These are phyloP conservation scores for Ophonus ardosiacus DNA, from an alignment of 2,888 invertebrate genomes.

Conservation along the genomic window DNA sequence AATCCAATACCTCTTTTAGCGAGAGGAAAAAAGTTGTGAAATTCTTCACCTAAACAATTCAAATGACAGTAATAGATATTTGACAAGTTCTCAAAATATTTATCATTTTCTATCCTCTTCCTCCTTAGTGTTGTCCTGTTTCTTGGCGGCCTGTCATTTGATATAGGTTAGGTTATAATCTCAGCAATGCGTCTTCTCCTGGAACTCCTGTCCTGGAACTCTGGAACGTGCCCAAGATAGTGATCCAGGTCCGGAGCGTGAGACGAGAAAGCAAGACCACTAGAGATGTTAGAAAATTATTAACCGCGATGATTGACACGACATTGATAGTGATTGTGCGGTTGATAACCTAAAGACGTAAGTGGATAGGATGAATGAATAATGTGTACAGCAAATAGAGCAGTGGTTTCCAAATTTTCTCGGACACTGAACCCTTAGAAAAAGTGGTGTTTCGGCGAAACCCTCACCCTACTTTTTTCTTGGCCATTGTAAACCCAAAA, in stretches of 20 bases:
- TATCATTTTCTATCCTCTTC: background rate
- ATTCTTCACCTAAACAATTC: no score
- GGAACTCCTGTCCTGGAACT: no score
- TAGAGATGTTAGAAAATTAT: constrained; percentile 10
- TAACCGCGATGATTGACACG: background rate
- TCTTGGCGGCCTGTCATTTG: constrained; percentile 13
- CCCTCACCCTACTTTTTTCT: no score
- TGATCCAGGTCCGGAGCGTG: constrained; percentile 2
- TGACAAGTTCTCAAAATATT: no score
- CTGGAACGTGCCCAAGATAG: background rate
- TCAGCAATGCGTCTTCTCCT: constrained; percentile 20
- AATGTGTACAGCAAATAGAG: no score
- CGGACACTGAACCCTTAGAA: no score
- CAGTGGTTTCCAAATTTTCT: no score
- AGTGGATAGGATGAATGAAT: background rate
- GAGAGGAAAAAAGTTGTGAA: no score
- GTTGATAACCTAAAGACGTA: background rate
- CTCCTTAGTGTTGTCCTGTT: background rate
- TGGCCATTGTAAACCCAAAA: no score
- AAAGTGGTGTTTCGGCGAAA: no score
- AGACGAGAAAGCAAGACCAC: background rate
- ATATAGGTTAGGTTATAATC: constrained; percentile 37
- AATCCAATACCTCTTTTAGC: no score
- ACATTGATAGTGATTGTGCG: background rate
- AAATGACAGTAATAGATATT: no score